Evolutionary conservation across 2,113 vertebrate species (phyloP).

Genomic region (Haplochromis vanheusdeni): DNA sequence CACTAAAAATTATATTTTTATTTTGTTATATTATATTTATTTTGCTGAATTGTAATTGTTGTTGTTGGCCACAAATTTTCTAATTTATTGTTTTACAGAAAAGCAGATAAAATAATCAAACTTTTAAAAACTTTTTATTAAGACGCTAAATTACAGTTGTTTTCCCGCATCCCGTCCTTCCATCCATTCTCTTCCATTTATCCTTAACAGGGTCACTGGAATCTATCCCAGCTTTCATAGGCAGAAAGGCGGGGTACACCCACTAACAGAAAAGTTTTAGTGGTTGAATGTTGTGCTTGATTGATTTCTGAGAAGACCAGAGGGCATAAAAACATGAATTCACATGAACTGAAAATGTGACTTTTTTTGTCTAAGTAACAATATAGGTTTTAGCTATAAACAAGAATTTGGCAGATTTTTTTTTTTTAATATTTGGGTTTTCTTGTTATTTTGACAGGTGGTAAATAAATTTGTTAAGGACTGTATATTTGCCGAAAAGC

Average conservation of each 20-base stretch:
- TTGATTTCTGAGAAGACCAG: background rate
- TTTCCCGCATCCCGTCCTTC: accelerated
- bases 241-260: background rate
- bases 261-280: background rate
- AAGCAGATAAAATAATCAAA: background rate
- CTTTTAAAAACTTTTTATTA: background rate
- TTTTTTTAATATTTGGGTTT: background rate
- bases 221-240: background rate
- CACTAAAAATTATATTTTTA: background rate
- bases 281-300: background rate
- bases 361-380: background rate
- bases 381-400: background rate
- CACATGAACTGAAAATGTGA: background rate
- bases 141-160: background rate
- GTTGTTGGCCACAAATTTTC: background rate
- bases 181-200: background rate
- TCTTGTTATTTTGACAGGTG: background rate
- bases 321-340: background rate
- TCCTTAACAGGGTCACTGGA: background rate
- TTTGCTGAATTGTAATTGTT: background rate
- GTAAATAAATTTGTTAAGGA: background rate
- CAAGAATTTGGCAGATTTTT: background rate
- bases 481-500: background rate
- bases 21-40: background rate
- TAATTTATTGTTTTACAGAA: background rate